phyloP scores from a whole-genome alignment of 2,113 vertebrate genomes.

The Chlorodrepanis virens region DNA sequence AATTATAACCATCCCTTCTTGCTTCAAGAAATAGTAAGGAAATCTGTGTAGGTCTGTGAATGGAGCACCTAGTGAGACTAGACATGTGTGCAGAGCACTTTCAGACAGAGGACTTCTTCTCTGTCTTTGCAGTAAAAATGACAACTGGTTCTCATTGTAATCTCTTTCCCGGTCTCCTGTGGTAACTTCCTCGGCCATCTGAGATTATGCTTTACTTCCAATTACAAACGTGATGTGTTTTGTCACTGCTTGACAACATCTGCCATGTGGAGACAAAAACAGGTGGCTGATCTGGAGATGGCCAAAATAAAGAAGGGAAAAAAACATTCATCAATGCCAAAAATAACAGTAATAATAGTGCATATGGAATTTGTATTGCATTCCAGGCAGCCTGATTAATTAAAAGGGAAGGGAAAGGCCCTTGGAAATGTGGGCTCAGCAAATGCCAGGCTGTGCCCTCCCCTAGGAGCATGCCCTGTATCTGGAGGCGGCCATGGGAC shows the following conservation, averaged over 20 bases:
- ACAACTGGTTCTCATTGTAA: constrained; percentile 3
- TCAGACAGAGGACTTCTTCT: not conserved
- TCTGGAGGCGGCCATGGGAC: not conserved
- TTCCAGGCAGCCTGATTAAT: constrained; percentile 65
- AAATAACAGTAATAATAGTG: constrained; percentile 45
- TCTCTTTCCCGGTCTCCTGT: constrained; percentile 40
- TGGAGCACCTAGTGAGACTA: not conserved
- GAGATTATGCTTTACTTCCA: constrained; percentile 56
- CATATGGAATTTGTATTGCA: constrained; percentile 58
- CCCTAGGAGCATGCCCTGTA: not conserved
- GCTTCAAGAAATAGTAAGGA: not conserved
- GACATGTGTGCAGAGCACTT: not conserved
- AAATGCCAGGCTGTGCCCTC: not conserved
- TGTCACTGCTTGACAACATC: constrained; percentile 68
- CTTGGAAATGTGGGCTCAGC: constrained; percentile 31
- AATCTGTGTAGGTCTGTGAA: not conserved
- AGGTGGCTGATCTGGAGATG: constrained; percentile 54
- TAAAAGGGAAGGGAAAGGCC: constrained; percentile 27
- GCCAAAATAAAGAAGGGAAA: constrained; percentile 13
- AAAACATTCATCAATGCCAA: constrained; percentile 52
- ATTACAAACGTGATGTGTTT: constrained; percentile 50
- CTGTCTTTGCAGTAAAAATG: not conserved
- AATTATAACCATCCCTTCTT: not conserved
- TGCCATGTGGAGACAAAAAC: constrained; percentile 70
- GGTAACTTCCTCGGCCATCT: constrained; percentile 48